Evolutionary conservation across 2,888 invertebrate genomes (phyloP), one percentile per base, ranked within the genome.

Genomic region (Meteorus colon): DNA sequence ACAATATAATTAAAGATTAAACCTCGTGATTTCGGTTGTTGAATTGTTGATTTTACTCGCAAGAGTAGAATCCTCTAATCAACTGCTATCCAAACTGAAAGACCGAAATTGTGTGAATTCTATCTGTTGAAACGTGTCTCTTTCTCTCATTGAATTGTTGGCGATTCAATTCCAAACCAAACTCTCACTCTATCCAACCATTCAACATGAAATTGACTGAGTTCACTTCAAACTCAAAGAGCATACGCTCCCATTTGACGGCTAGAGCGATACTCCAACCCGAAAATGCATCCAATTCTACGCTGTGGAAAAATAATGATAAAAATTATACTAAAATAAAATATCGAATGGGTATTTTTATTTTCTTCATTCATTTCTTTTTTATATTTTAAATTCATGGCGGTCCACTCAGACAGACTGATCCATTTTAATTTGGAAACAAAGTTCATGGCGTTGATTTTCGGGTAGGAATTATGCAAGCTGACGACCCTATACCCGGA

Each of bases 371-470:
- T 48, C n/a, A 24, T 19, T 45, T 8, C 16, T 16, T 67, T 27
- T 2, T 19, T 51, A 51, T 51, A 68, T 45, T 51, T 5, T 10
- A 31, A 34, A 31, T n/a, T 8, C n/a, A n/a, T 31, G 34, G 29
- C 1, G 16, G 34, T 63, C 16, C n/a, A 14, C 63, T 63, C 51
- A 51, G 51, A 41, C n/a, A 48, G 1, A 48, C 41, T 45, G 71
- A 72, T 71, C 67, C 66, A 29, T 60, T 63, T 74, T 75, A 75
- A 75, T 72, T 67, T 66, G 48, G 60, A 72, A 75, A 71, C 75
- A 75, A 75, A 75, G 75, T 75, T 66, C 55, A 24, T 71, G 75
- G 71, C 67, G 76, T 76, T 76, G 72, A 76, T 76, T 72, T 73
- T 51, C 72, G 31, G 12, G 5, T 24, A 29, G 62, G 34, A 76